Base-by-base conservation (phyloP, 2,888 invertebrate genomes). In the Acrocyrtus sp. region DNA sequence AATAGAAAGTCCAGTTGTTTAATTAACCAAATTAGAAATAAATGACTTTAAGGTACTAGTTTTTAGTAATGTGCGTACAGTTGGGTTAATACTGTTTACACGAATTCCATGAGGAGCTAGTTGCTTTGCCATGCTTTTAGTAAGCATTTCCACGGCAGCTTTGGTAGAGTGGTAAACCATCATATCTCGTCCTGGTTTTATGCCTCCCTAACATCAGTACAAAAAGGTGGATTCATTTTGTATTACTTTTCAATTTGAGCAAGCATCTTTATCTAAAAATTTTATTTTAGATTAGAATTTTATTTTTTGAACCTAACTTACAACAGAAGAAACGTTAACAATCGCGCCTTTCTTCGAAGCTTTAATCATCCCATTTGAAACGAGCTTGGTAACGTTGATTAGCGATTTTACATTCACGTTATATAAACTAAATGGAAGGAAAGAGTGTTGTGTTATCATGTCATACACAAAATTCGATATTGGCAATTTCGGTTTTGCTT, bases 291-390 rank as follows among this genome's bases (percentile, higher is more conserved):
- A 15, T 39, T 10, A 10, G 39, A n/a, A n/a, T n/a, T n/a, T n/a
- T n/a, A n/a, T n/a, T n/a, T n/a, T 15, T 48, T 26, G 43, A 19
- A 43, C 45, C 29, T 54, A 43, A 50, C 79, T 84, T 83, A 90
- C 94, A 83, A 94, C 90, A 0, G 96, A 96, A 0, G 96, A 96
- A 43, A 97, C 85, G 83, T 96, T 96, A 0, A 98, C 96, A 81
- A 98, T 93, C 67, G 91, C 86, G 27, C 95, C 94, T 69, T 89
- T 88, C 43, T 86, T 86, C 80, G 91, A 90, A 54, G 89, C 87
- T 34, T 88, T 87, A 45, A 93, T 86, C 88, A 96, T 89, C 82
- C 90, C 88, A 76, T 87, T 88, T 10, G 91, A 89, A 54, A 95
- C 89, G 21, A 92, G 86, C 88, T 96, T 95, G 47, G 93, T 92